Evolutionary conservation across 2,797 vertebrate species (phyloP).

Genomic region (Propithecus perrieri): DNA sequence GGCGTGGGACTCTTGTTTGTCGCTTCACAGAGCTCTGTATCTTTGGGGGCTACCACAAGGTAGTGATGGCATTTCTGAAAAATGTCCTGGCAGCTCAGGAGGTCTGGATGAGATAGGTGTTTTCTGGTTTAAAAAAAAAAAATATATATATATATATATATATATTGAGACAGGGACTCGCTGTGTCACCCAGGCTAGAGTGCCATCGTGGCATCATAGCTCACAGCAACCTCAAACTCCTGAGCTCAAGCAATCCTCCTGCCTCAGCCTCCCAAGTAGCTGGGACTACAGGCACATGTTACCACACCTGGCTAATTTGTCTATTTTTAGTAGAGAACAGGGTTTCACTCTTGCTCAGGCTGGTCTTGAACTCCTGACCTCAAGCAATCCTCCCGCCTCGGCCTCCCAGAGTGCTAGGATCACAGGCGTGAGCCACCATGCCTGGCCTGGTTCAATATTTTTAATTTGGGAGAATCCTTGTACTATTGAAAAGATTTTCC

Average conservation of each 20-base stretch:
- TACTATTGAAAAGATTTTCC: neutral
- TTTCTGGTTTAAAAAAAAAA: neutral
- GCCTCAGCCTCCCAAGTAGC: neutral
- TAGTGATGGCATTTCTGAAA: neutral
- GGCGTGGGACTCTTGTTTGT: constrained; percentile 67
- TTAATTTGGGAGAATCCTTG: neutral
- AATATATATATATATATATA: neutral
- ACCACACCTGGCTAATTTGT: neutral
- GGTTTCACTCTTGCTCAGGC: neutral
- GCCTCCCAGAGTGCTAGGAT: neutral
- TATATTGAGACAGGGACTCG: neutral
- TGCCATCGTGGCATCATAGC: neutral
- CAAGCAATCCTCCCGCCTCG: neutral
- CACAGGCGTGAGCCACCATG: neutral
- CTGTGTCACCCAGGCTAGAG: neutral
- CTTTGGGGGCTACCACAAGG: neutral
- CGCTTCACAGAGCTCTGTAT: constrained; percentile 8
- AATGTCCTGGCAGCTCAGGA: neutral
- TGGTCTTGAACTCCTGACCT: neutral
- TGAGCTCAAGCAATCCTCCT: neutral
- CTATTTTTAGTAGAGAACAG: neutral
- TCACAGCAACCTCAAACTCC: neutral
- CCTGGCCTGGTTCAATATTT: neutral
- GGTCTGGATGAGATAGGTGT: neutral
- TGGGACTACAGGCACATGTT: neutral